Evolutionary conservation across 1,140 invertebrate species (phyloP).

Genomic region (Trichoplusia ni): DNA sequence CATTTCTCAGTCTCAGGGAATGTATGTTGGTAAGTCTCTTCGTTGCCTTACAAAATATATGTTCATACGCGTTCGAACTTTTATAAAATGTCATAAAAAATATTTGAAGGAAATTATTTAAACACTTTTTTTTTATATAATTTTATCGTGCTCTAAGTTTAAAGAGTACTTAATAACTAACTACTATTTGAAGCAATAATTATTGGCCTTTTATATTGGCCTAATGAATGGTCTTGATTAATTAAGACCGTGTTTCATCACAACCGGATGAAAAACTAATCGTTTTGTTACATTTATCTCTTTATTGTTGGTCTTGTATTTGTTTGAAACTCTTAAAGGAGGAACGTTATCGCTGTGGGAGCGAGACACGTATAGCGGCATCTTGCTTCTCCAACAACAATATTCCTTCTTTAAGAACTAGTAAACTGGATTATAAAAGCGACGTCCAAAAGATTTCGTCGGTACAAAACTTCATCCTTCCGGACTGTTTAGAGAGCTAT

Average conservation of each 20-base stretch:
- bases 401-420: no score
- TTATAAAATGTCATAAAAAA: conserved; percentile 72
- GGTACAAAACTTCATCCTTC: no score
- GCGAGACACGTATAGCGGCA: no score
- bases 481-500: background rate
- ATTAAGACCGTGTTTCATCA: background rate
- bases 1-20: conserved; percentile 77
- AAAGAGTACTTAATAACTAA: conserved; percentile 63
- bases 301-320: no score
- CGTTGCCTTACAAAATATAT: conserved; percentile 77
- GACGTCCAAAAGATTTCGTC: no score
- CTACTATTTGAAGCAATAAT: conserved; percentile 62
- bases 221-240: conserved; percentile 22
- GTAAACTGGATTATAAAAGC: no score
- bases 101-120: conserved; percentile 70
- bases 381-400: no score
- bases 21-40: conserved; percentile 79
- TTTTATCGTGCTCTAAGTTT: conserved; percentile 39
- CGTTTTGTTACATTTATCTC: no score
- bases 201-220: conserved; percentile 55
- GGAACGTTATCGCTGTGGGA: no score
- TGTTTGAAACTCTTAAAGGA: no score
- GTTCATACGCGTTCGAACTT: conserved; percentile 65
- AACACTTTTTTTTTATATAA: conserved; percentile 42
- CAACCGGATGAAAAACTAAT: no score